phyloP scores from a whole-genome alignment of 2,113 vertebrate species.

The Poeciliopsis retropinna region DNA sequence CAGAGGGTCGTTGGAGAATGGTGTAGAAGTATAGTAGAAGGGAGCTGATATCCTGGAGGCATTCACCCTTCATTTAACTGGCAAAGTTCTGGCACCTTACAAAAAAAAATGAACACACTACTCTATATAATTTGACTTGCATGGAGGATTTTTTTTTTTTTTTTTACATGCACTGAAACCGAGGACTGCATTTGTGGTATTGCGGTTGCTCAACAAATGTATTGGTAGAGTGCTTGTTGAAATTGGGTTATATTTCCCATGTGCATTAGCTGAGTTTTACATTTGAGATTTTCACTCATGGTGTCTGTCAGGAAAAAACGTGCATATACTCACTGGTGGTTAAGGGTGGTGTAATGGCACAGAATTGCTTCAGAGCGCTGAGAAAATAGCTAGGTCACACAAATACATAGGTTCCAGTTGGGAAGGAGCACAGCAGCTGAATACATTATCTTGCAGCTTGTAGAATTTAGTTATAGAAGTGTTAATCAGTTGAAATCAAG shows the following conservation, averaged over 20 bases:
- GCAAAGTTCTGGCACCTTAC: constrained; percentile 60
- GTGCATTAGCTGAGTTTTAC: constrained; percentile 72
- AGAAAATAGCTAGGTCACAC: constrained; percentile 61
- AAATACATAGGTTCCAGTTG: constrained; percentile 46
- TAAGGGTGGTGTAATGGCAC: constrained; percentile 56
- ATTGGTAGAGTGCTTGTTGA: constrained; percentile 71
- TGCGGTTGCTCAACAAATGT: constrained; percentile 64
- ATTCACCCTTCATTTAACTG: constrained; percentile 73
- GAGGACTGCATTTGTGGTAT: constrained; percentile 55
- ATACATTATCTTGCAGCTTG: constrained; percentile 7
- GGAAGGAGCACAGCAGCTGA: constrained; percentile 42
- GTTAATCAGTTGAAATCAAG: too few species aligned
- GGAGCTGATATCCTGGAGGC: constrained; percentile 52
- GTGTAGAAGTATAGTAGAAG: constrained; percentile 13
- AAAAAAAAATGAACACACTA: constrained; percentile 57
- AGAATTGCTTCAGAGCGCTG: constrained; percentile 66
- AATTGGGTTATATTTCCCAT: constrained; percentile 74
- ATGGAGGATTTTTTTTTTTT: constrained; percentile 65
- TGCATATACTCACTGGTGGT: constrained; percentile 49
- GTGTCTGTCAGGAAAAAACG: constrained; percentile 38
- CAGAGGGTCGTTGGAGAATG: constrained; percentile 2
- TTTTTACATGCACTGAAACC: constrained; percentile 58
- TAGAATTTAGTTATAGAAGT: too few species aligned
- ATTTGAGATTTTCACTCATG: constrained; percentile 55
- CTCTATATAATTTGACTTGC: constrained; percentile 62